Base-by-base conservation (phyloP, 2,113 vertebrate species). In the Polypterus senegalus region DNA sequence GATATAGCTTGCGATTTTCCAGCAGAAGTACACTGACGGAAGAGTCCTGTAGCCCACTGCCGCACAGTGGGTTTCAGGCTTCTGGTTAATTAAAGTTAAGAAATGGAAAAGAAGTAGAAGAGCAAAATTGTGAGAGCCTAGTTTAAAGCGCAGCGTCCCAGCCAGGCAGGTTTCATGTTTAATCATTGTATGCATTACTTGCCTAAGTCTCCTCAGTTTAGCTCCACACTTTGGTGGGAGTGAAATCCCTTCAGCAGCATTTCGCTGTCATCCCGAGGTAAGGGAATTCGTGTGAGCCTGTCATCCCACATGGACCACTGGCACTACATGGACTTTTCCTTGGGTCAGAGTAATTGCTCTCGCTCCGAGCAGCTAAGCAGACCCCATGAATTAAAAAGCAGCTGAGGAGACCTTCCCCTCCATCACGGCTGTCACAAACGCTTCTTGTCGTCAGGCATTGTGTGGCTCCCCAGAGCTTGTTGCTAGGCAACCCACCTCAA, bases 401-500 rank as follows among this genome's bases (percentile, higher is more conserved):
- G 47, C 27, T 7, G 65, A 64, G 69, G 67, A 74, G 74, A 76
- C 71, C 77, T 75, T 71, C 65, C 64, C 70, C 71, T 67, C 75
- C 68, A 69, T 76, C 70, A 68, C 5, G 65, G 57, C 77, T 81
- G 80, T 83, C 82, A 82, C 74, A 74, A 74, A 73, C 44, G 61
- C 74, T 76, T 76, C 69, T 70, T 69, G 72, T 80, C 67, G 58
- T 67, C 63, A 69, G 69, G 71, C 70, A 63, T 70, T 68, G 69
- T 73, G 70, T 81, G 84, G 82, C 86, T 92, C 87, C 88, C 84
- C 76, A 64, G 87, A 81, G 86, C 83, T 69, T 84, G 91, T 92
- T 91, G 87, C 90, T 78, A 85, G 82, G 92, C 91, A 92, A 95
- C 89, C 62, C 63, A 67, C 77, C 83, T 84, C 79, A 84, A 88